These are phyloP conservation scores for Cosmopolites sordidus DNA, from an alignment of 2,888 invertebrate genomes.

Conservation along the genomic window DNA sequence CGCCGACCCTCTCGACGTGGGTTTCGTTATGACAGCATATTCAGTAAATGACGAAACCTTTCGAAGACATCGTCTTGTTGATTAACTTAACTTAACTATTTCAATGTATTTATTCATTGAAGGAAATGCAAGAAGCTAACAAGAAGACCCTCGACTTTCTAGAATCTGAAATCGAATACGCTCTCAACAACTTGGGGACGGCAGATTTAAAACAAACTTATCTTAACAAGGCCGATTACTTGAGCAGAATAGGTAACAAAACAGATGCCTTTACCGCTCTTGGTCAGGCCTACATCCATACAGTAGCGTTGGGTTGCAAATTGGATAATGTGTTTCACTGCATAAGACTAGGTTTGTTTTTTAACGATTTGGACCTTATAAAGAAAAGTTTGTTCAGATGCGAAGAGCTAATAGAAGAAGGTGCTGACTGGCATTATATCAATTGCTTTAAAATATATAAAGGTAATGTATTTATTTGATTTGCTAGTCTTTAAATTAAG, in stretches of 20 bases:
- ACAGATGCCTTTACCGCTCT: constrained; percentile 38
- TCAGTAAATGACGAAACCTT: too few relatives aligned
- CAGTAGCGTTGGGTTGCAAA: constrained; percentile 43
- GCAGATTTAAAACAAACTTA: constrained; percentile 38
- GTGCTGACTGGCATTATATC: constrained; percentile 68
- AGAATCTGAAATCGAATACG: constrained; percentile 35
- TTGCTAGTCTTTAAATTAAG: too few relatives aligned
- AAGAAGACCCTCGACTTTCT: constrained; percentile 31
- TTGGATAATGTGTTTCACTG: constrained; percentile 47
- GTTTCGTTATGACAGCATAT: too few relatives aligned
- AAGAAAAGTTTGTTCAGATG: constrained; percentile 42
- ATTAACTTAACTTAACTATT: too few relatives aligned
- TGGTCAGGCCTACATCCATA: constrained; percentile 41
- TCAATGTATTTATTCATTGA: constrained; percentile 10
- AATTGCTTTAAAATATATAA: constrained; percentile 67
- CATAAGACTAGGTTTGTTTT: constrained; percentile 44
- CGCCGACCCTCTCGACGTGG: too few relatives aligned
- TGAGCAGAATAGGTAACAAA: constrained; percentile 47
- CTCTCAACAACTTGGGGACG: constrained; percentile 30
- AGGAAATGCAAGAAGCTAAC: constrained; percentile 37
- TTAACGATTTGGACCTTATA: constrained; percentile 36
- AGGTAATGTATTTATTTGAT: constrained; percentile 50
- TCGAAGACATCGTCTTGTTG: too few relatives aligned
- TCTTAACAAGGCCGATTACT: constrained; percentile 45
- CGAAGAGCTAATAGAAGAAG: constrained; percentile 38